These are phyloP conservation scores for Gonatopus flavifemur DNA, from an alignment of 1,140 invertebrate species.

Conservation along the genomic window DNA sequence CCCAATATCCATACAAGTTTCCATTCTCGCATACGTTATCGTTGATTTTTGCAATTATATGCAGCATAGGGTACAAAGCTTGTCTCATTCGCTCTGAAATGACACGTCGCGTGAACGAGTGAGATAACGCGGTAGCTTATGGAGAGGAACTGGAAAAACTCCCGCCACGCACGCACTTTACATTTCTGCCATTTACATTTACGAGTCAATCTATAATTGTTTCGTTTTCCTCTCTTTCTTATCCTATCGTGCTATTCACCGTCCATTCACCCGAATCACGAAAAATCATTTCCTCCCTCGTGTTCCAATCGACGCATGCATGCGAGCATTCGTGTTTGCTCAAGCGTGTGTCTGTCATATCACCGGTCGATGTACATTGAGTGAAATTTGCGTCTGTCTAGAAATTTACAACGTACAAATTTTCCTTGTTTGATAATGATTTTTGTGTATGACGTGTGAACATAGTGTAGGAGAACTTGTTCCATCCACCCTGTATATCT, in stretches of 20 bases:
- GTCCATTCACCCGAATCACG: slow-evolving; percentile 56
- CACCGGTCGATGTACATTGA: slow-evolving; percentile 18
- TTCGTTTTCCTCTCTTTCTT: slow-evolving; percentile 3
- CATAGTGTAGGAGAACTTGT: no score
- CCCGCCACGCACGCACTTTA: background rate
- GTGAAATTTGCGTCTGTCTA: slow-evolving; percentile 7
- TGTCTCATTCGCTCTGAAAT: no score
- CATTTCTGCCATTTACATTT: no score
- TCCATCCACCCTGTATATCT: no score
- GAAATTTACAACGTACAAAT: no score
- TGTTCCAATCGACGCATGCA: slow-evolving; percentile 13
- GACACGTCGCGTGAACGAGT: slow-evolving; percentile 1
- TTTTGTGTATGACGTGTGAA: no score
- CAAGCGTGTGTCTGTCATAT: slow-evolving; percentile 28
- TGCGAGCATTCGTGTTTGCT: slow-evolving; percentile 17
- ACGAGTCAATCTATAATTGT: background rate
- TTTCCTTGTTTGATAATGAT: no score
- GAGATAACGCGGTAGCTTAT: slow-evolving; percentile 5
- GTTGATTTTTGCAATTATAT: no score
- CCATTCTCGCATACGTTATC: no score
- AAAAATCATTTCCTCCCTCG: slow-evolving; percentile 42
- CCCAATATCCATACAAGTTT: no score
- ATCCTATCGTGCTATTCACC: slow-evolving; percentile 28
- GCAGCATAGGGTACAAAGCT: no score
- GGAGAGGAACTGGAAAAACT: slow-evolving; percentile 1